A percentile compares a stretch with the other conserved stretches of the same genome.
These are phyloP conservation scores for Paramormyrops kingsleyae DNA, from an alignment of 2,113 vertebrate genomes.

Conservation along the genomic window DNA sequence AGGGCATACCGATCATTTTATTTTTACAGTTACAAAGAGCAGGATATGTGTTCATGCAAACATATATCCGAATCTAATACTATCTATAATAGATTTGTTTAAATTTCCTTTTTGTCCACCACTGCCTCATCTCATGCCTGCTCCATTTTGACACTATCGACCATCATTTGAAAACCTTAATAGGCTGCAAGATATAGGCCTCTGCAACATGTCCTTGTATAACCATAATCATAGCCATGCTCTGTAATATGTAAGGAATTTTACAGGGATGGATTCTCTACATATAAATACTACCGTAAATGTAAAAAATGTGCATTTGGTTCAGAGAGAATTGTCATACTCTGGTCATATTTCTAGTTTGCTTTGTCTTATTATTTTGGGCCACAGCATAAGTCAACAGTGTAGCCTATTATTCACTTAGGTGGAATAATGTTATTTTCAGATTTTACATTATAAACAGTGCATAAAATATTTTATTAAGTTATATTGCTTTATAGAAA, in stretches of 20 bases:
- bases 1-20: neutral
- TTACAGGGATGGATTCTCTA: neutral
- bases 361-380: neutral
- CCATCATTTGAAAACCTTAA: neutral
- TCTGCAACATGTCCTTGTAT: neutral
- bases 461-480: neutral
- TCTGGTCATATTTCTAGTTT: neutral
- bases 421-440: neutral
- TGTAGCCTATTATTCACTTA: neutral
- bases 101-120: neutral
- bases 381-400: neutral
- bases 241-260: neutral
- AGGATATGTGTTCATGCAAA: neutral
- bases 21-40: neutral
- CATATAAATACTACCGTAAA: neutral
- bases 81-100: neutral
- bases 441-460: neutral
- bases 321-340: neutral
- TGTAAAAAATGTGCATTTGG: neutral
- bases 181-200: neutral
- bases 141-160: neutral
- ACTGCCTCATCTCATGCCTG: neutral
- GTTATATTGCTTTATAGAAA: neutral
- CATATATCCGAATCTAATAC: too few species aligned
- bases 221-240: neutral